phyloP scores from a whole-genome alignment of 92 coral and sea anemone species.

The Heliopora coerulea region DNA sequence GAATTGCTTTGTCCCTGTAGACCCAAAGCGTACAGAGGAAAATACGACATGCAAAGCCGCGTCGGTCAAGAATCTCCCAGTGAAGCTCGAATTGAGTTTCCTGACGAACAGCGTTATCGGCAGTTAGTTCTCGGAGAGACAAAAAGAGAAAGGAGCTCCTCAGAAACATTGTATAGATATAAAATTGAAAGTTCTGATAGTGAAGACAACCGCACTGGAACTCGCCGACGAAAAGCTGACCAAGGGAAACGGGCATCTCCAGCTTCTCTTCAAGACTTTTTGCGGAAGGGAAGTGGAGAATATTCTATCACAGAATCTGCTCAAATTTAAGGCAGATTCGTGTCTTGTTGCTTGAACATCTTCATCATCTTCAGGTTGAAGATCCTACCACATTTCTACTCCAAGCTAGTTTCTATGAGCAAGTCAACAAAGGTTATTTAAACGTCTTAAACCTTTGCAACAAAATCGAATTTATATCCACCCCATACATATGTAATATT shows the following conservation, averaged over 20 bases:
- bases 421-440: no score
- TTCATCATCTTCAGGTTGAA: no score
- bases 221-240: conserved; percentile 28
- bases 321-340: conserved; percentile 16
- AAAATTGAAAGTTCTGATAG: neutral
- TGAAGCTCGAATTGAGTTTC: conserved; percentile 77
- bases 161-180: conserved; percentile 18
- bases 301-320: conserved; percentile 39
- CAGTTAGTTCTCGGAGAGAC: conserved; percentile 59
- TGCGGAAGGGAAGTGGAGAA: conserved; percentile 36
- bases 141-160: conserved; percentile 13
- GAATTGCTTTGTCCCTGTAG: conserved; percentile 3
- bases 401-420: no score
- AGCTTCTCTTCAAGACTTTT: conserved; percentile 33
- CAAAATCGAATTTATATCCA: no score
- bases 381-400: no score
- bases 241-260: conserved; percentile 38
- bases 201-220: conserved; percentile 2
- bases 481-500: no score
- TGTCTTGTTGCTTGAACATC: neutral
- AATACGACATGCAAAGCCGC: conserved; percentile 40
- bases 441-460: no score
- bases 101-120: conserved; percentile 79
- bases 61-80: conserved; percentile 23
- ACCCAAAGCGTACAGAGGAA: conserved; percentile 38